phyloP scores from a whole-genome alignment of 2,888 invertebrate species.

The Troglohyphantes excavatus region DNA sequence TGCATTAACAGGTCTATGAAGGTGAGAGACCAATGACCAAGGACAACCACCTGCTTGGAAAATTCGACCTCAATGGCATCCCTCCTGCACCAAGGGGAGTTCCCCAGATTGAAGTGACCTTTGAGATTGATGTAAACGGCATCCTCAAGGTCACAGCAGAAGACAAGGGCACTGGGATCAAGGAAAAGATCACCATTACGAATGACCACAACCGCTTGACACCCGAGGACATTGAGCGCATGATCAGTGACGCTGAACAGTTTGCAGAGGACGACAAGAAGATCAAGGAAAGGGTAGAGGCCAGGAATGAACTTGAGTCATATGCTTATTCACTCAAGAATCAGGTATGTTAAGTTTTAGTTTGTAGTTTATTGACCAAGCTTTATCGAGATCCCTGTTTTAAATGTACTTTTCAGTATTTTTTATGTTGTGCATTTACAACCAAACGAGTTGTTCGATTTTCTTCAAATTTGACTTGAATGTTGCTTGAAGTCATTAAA shows the following conservation, averaged over 20 bases:
- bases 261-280: conserved; percentile 99
- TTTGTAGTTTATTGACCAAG: too few species aligned
- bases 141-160: conserved; percentile 95
- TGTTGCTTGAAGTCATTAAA: too few species aligned
- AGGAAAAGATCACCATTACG: conserved; percentile 99
- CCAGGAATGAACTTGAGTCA: conserved; percentile 97
- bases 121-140: conserved; percentile 97
- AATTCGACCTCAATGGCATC: conserved; percentile 98
- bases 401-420: too few species aligned
- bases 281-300: conserved; percentile 96
- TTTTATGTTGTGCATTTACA: too few species aligned
- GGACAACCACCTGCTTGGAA: conserved; percentile 98
- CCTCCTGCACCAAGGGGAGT: conserved; percentile 97
- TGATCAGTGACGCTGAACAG: conserved; percentile 99
- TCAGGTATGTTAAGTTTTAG: conserved; percentile 88
- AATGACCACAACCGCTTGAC: conserved; percentile 98
- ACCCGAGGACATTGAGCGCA: conserved; percentile 98
- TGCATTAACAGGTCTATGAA: conserved; percentile 89
- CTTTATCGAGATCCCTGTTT: too few species aligned
- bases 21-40: conserved; percentile 99
- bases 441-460: too few species aligned
- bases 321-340: conserved; percentile 99
- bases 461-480: too few species aligned
- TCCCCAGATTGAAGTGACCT: conserved; percentile 96
- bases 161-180: conserved; percentile 99